phyloP scores from a whole-genome alignment of 2,888 invertebrate genomes.

The Bembecia ichneumoniformis region DNA sequence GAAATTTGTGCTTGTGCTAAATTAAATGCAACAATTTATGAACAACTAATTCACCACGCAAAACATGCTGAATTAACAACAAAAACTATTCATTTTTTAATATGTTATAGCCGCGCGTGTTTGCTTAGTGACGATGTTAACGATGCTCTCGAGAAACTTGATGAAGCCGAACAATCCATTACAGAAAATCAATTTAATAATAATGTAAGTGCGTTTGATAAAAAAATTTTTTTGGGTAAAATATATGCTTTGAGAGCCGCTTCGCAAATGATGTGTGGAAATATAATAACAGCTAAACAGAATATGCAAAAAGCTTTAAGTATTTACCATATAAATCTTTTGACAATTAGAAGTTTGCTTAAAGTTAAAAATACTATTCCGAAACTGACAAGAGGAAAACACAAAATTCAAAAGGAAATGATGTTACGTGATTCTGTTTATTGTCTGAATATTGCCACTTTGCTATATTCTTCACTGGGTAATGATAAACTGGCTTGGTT shows the following conservation, averaged over 20 bases:
- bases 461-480: slow-evolving; percentile 39
- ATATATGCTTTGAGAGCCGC: slow-evolving; percentile 49
- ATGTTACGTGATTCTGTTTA: slow-evolving; percentile 45
- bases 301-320: slow-evolving; percentile 39
- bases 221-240: slow-evolving; percentile 39
- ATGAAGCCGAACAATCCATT: slow-evolving; percentile 41
- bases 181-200: slow-evolving; percentile 17
- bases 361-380: slow-evolving; percentile 26
- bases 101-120: slow-evolving; percentile 39
- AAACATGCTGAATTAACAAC: slow-evolving; percentile 45
- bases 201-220: slow-evolving; percentile 23
- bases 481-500: slow-evolving; percentile 39
- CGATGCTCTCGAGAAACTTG: slow-evolving; percentile 32
- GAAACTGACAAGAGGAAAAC: slow-evolving; percentile 29
- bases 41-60: slow-evolving; percentile 56
- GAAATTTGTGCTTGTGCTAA: slow-evolving; percentile 50
- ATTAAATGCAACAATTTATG: slow-evolving; percentile 43
- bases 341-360: slow-evolving; percentile 35
- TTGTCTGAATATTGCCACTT: slow-evolving; percentile 48
- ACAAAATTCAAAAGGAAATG: slow-evolving; percentile 25
- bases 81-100: slow-evolving; percentile 45
- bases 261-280: slow-evolving; percentile 30
- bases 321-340: slow-evolving; percentile 40
- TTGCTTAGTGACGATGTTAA: slow-evolving; percentile 37
- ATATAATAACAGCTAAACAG: slow-evolving; percentile 33